Evolutionary conservation across 2,888 invertebrate species (phyloP), one percentile per base, ranked within the genome.

Genomic region (Celastrina argiolus): DNA sequence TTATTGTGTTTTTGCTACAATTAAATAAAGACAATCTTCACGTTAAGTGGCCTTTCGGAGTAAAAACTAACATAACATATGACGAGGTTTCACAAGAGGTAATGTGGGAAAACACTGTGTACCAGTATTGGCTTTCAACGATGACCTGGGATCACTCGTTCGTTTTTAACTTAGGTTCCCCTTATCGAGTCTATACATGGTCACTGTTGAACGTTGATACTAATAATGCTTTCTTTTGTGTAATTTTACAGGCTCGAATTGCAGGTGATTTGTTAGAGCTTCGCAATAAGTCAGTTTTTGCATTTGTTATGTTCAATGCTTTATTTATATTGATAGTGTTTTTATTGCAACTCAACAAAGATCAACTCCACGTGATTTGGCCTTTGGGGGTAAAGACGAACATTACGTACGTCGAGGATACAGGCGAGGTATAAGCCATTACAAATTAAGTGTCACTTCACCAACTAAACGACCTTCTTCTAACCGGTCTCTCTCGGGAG

Each of bases 241-340:
- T 83, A 82, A 81, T 86, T 88, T 93, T 93, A 89, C 94, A 97
- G 97, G 96, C 94, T 85, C 94, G 97, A 85, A 96, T 97, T 82
- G 97, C 97, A 81, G 92, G 93, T 81, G 98, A 98, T 91, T 94
- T 99, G 89, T 94, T 97, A 85, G 98, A 98, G 85, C 95, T 99
- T 84, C 94, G 99, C 84, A 99, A 99, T 94, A 98, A 98, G 91
- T 97, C 97, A 81, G 97, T 98, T 83, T 98, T 98, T 92, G 97
- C 97, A 85, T 98, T 99, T 95, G 96, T 99, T 93, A 99, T 99
- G 98, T 96, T 99, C 94, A 99, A 99, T 95, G 97, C 98, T 90
- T 95, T 99, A 85, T 99, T 99, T 95, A 97, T 99, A 88, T 95
- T 99, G 93, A 97, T 98, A 92, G 98, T 99, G 84, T 97, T 99